Conservation (phyloP, 1,140 invertebrate genomes). For the Camponotus floridanus region DNA sequence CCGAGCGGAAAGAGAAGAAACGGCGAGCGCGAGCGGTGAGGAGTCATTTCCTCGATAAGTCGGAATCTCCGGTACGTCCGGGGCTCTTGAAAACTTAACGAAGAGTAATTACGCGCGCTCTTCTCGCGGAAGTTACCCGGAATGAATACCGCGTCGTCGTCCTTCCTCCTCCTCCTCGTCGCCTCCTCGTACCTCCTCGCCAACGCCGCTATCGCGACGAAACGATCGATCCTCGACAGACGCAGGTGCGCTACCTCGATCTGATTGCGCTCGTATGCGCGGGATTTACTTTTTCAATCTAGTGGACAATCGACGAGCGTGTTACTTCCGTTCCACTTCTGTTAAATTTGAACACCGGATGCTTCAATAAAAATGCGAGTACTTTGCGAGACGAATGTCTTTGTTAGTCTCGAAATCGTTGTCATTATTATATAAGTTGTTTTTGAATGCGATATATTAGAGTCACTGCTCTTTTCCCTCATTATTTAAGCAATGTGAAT, state of each 20-base stretch:
- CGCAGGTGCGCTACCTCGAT: conserved; percentile 38
- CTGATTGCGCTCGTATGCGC: conserved; percentile 48
- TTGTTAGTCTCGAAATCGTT: background rate
- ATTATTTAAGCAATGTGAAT: background rate
- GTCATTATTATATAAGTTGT: background rate
- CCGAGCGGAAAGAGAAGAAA: conserved; percentile 52
- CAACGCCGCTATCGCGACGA: conserved; percentile 4
- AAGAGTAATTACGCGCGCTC: conserved; percentile 64
- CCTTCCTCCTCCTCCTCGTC: background rate
- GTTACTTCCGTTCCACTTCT: conserved; percentile 25
- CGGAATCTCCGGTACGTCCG: conserved; percentile 47
- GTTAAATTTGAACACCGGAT: conserved; percentile 17
- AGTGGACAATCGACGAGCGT: conserved; percentile 43
- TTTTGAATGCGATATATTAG: background rate
- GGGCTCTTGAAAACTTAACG: conserved; percentile 62
- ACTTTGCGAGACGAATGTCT: background rate
- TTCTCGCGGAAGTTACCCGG: conserved; percentile 56
- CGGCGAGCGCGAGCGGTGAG: conserved; percentile 28
- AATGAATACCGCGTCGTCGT: conserved; percentile 53
- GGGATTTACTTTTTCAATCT: conserved; percentile 58
- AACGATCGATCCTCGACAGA: conserved; percentile 43
- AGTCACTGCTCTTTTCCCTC: background rate
- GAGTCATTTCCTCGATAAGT: conserved; percentile 62
- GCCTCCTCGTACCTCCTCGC: background rate
- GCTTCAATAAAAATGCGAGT: conserved; percentile 10